Evolutionary conservation across 1,140 invertebrate genomes (phyloP), one percentile per base, ranked within the genome.

Genomic region (Ephestia elutella): DNA sequence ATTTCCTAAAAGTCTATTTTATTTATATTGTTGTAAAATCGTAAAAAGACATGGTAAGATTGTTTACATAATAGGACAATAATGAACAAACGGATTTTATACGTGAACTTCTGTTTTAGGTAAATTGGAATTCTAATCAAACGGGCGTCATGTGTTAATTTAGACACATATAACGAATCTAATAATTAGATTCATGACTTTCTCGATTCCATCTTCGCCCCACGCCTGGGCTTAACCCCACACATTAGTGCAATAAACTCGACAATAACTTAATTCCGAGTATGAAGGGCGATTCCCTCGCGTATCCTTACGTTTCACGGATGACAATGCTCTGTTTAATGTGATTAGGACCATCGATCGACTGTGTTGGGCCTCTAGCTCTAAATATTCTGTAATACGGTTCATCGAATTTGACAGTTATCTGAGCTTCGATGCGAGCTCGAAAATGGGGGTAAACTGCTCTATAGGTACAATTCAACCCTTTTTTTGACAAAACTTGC

Each of bases 201-300:
- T 44, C 38, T 17, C 38, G 15, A 44, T 44, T 44, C 38, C 38
- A 44, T 44, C 38, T 44, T 44, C 38, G 38, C 28, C 48, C 20
- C 48, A 55, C 59, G 3, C 4, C 9, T 10, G n/a, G 65, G 54
- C 44, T 66, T 70, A 80, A 76, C 80, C 78, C 78, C 66, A 69
- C 74, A 69, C 78, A 82, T 84, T 82, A 80, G 71, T 74, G 75
- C 78, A 78, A 73, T 82, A 82, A 82, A 80, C 81, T 82, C 66
- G 74, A 82, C 80, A 82, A 80, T 84, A 86, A 86, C 83, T 86
- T 82, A 84, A 84, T 86, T 84, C 71, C 58, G 67, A 66, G 76
- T 75, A 72, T 73, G 75, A 72, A 79, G 80, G 75, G 82, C 68
- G 71, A 78, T 68, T 73, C 80, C 78, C 74, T 55, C 54, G 66